Evolutionary conservation across 2,797 vertebrate genomes (phyloP).

Genomic region (Typhlichthys subterraneus): DNA sequence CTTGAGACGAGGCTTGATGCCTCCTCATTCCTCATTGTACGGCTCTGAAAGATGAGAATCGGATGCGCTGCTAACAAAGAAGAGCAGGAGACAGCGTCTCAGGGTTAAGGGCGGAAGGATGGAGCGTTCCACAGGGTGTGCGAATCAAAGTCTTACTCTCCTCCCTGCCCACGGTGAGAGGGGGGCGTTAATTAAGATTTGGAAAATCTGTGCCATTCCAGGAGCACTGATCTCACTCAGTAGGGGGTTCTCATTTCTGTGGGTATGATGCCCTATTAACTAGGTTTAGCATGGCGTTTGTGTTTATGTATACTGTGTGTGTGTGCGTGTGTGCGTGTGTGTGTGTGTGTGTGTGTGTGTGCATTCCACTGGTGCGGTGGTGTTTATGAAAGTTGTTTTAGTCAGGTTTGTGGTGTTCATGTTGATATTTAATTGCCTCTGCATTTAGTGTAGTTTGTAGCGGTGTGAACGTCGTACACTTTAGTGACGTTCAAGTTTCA

Average conservation of each 20-base stretch:
- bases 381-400: slow-evolving; percentile 21
- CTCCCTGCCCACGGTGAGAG: slow-evolving; percentile 26
- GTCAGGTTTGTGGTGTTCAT: slow-evolving; percentile 6
- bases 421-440: slow-evolving; percentile 9
- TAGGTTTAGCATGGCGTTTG: slow-evolving; percentile 27
- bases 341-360: not conserved
- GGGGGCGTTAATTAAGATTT: slow-evolving; percentile 64
- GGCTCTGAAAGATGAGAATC: not conserved
- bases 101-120: slow-evolving; percentile 54
- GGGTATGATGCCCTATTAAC: slow-evolving; percentile 34
- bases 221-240: slow-evolving; percentile 51
- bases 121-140: slow-evolving; percentile 61
- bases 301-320: slow-evolving; percentile 28
- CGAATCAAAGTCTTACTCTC: slow-evolving; percentile 61
- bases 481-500: slow-evolving; percentile 32
- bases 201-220: slow-evolving; percentile 54
- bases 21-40: not conserved
- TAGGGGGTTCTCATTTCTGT: slow-evolving; percentile 25
- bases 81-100: slow-evolving; percentile 34
- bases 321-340: slow-evolving; percentile 10
- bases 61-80: slow-evolving; percentile 4
- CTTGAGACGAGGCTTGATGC: slow-evolving; percentile 22
- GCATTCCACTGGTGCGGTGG: not conserved
- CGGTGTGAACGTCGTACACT: slow-evolving; percentile 5
- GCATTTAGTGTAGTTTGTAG: slow-evolving; percentile 15